Percentiles rank a stretch among this genome's conserved stretches.
Evolutionary conservation across 2,797 vertebrate genomes (phyloP).

Genomic region (Rhinichthys osculus): DNA sequence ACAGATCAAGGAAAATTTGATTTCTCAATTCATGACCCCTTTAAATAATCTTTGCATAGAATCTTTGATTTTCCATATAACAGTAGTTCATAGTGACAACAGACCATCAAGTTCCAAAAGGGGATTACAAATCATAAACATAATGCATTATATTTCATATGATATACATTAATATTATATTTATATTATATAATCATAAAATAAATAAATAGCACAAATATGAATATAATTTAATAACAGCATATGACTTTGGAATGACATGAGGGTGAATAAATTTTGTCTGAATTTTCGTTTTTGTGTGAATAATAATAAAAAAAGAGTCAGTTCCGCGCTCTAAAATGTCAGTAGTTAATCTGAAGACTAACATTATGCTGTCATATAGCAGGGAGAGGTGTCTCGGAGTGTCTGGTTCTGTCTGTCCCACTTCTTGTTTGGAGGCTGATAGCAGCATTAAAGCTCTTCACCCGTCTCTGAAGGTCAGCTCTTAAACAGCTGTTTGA

Average conservation of each 20-base stretch:
- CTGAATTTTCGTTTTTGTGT: background rate
- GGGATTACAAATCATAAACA: background rate
- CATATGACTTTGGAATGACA: background rate
- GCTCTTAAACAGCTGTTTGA: conserved; percentile 43
- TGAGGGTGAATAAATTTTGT: background rate
- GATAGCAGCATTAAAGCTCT: conserved; percentile 39
- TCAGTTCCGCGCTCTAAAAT: background rate
- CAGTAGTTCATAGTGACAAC: background rate
- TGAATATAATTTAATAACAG: background rate
- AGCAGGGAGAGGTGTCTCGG: background rate
- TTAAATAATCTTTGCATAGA: background rate
- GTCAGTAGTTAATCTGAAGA: conserved; percentile 1
- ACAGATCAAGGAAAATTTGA: background rate
- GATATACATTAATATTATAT: background rate
- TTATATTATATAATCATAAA: background rate
- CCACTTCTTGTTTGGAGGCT: conserved; percentile 23
- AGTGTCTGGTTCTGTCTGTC: conserved; percentile 12
- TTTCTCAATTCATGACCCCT: background rate
- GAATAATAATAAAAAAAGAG: background rate
- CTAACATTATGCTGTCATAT: conserved; percentile 32
- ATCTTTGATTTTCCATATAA: background rate
- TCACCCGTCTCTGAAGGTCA: conserved; percentile 35
- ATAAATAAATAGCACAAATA: background rate
- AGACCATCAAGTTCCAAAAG: background rate
- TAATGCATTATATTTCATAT: background rate